Percentiles rank a stretch among this genome's conserved stretches.
Conservation (phyloP, 2,797 vertebrate genomes). For the Loris lydekkerianus region DNA sequence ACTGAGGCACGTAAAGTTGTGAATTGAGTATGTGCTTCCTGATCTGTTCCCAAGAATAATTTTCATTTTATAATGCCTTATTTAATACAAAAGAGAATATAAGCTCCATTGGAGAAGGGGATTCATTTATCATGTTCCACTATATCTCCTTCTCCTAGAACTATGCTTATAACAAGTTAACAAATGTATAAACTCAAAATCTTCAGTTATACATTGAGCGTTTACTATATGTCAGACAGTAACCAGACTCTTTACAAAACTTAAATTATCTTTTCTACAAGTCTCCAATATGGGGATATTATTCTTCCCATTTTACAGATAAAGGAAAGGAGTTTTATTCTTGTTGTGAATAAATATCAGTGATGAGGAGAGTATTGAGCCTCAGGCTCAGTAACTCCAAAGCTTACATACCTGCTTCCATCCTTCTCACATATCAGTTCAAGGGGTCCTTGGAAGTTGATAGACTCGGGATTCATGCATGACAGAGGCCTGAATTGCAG, state of each 20-base stretch:
- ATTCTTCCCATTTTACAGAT: neutral
- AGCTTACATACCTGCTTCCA: neutral
- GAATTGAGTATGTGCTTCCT: conserved; percentile 47
- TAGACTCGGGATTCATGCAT: neutral
- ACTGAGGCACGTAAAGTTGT: conserved; percentile 41
- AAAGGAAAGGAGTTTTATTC: neutral
- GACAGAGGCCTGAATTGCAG: neutral
- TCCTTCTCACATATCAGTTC: neutral
- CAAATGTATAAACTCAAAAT: neutral
- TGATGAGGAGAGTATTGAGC: neutral
- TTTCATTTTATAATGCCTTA: conserved; percentile 1
- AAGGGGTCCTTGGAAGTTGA: neutral
- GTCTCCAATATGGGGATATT: neutral
- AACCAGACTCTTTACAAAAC: neutral
- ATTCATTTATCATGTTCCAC: neutral
- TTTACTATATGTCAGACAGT: neutral
- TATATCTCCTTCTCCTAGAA: neutral
- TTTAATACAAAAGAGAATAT: neutral
- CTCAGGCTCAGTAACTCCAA: neutral
- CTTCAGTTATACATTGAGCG: neutral
- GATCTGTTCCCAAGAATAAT: conserved; percentile 14
- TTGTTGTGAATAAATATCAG: neutral
- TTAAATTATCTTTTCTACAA: neutral
- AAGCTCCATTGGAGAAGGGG: neutral
- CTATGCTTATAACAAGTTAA: neutral